Percentiles rank a stretch among this genome's conserved stretches.
Evolutionary conservation across 2,888 invertebrate species (phyloP).

Genomic region (Mamestra brassicae): DNA sequence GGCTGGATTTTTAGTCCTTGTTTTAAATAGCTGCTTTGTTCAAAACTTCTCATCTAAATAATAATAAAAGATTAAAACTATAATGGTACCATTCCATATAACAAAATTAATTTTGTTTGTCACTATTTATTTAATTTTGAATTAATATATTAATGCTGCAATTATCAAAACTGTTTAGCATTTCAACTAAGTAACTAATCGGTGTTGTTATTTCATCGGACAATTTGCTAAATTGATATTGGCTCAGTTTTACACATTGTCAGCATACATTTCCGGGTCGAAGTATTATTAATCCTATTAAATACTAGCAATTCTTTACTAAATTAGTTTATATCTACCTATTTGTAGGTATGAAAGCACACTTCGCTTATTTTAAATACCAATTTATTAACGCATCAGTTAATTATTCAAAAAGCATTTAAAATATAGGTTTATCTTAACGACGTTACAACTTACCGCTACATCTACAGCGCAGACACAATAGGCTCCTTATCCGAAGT

Average conservation of each 20-base stretch:
- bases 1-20: background rate
- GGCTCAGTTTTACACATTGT: background rate
- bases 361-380: background rate
- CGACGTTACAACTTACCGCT: constrained; percentile 75
- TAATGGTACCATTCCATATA: constrained; percentile 9
- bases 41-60: constrained; percentile 13
- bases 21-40: constrained; percentile 11
- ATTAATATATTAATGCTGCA: constrained; percentile 7
- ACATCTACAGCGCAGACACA: constrained; percentile 84
- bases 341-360: background rate
- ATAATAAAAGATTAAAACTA: constrained; percentile 27
- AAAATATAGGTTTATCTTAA: constrained; percentile 29
- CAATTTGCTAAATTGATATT: background rate
- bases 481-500: constrained; percentile 87
- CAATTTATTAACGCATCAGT: constrained; percentile 13
- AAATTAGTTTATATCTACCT: background rate
- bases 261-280: background rate
- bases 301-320: background rate
- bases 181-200: constrained; percentile 21
- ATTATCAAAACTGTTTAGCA: constrained; percentile 22
- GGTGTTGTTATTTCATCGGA: background rate
- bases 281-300: constrained; percentile 4
- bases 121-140: constrained; percentile 18
- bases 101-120: constrained; percentile 28
- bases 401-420: constrained; percentile 26